Evolutionary conservation across 1,140 invertebrate species (phyloP), one percentile per base, ranked within the genome.

Genomic region (Calosoma granatense): DNA sequence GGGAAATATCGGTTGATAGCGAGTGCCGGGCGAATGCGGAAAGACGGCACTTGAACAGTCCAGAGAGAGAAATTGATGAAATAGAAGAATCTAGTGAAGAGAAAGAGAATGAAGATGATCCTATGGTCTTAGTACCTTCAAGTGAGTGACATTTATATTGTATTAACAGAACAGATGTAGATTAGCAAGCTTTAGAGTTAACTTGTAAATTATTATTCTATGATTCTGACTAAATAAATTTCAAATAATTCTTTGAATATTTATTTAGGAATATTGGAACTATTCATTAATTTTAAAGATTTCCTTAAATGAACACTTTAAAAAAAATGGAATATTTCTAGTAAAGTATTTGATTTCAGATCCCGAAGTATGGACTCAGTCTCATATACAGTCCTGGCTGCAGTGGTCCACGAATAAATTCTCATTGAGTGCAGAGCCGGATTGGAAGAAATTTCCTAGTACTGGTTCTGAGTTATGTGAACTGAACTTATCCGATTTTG

Each of bases 301-400:
- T 39, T 19, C 14, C 14, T 30, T 30, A 30, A 30, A 30, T 30
- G 26, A 30, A 30, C 14, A 6, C 4, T 6, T 30, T 30, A 30
- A 30, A 6, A 30, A 30, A 30, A 30, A n/a, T n/a, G n/a, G n/a
- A n/a, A n/a, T n/a, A n/a, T n/a, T n/a, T n/a, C n/a, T n/a, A n/a
- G n/a, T 56, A n/a, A n/a, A n/a, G n/a, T n/a, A n/a, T 52, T 41
- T 63, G 17, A 47, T 60, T 60, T 20, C 53, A 70, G 84, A 87
- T 77, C 83, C 84, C 20, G 72, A 75, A 21, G 76, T 79, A 63
- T 86, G 85, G 84, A 78, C 72, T 30, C 62, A 70, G 1, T 70
- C 67, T 20, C 80, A 87, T 64, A 79, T 87, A 36, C 67, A 67
- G 41, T 76, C 78, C 19, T 87, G 85, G 85, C 66, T 87, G 20